Percentiles rank a stretch among this genome's conserved stretches.
Evolutionary conservation across 2,797 vertebrate species (phyloP).

Genomic region (Halcyon chelicuti): DNA sequence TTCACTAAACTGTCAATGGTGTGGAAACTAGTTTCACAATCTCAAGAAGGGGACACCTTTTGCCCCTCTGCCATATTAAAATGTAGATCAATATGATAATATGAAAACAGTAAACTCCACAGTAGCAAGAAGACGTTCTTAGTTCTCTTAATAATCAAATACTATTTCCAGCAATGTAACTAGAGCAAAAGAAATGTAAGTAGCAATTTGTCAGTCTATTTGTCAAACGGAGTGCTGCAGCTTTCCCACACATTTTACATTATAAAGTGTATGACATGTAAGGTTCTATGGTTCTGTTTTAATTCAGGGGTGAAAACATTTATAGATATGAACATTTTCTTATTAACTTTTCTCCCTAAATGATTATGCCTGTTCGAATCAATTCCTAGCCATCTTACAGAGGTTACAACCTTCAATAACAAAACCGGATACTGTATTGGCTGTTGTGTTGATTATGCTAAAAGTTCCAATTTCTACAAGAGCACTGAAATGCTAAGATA

Average conservation of each 20-base stretch:
- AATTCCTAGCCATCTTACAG: constrained; percentile 54
- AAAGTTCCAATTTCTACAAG: constrained; percentile 48
- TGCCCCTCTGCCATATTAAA: background rate
- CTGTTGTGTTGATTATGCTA: constrained; percentile 23
- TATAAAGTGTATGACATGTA: background rate
- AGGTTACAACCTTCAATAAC: constrained; percentile 65
- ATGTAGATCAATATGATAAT: background rate
- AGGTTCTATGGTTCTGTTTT: background rate
- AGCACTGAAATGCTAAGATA: constrained; percentile 55
- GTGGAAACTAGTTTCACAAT: background rate
- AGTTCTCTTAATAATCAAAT: background rate
- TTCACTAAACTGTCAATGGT: background rate
- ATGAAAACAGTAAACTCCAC: background rate
- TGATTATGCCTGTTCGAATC: constrained; percentile 48
- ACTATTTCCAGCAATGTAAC: constrained; percentile 15
- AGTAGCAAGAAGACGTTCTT: background rate
- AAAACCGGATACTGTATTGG: constrained; percentile 48
- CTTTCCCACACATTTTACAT: background rate
- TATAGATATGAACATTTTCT: constrained; percentile 57
- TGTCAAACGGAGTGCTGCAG: background rate
- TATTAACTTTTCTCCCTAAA: constrained; percentile 68
- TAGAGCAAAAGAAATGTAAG: constrained; percentile 12
- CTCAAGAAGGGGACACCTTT: background rate
- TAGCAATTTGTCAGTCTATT: constrained; percentile 45
- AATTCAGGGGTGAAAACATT: constrained; percentile 46